Percentiles rank a stretch among this genome's conserved stretches.
These are phyloP conservation scores for Halcyon leucocephala DNA, from an alignment of 2,797 vertebrate species.

Conservation along the genomic window DNA sequence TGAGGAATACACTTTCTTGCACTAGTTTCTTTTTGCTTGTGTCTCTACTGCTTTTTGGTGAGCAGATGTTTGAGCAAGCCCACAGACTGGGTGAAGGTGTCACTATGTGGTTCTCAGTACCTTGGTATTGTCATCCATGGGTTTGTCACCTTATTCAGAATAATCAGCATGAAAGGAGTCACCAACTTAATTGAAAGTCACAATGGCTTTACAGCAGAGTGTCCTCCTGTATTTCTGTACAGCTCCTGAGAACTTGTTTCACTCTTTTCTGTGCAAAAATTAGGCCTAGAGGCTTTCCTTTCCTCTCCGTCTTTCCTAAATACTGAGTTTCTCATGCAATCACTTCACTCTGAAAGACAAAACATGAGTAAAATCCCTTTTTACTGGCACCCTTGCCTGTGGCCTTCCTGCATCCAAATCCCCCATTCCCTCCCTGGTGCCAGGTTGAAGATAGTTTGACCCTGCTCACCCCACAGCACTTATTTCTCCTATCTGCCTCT, in stretches of 20 bases:
- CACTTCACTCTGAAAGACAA: neutral
- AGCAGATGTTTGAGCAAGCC: neutral
- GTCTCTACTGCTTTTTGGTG: neutral
- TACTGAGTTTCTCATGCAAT: neutral
- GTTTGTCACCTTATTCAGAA: neutral
- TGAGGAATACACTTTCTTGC: neutral
- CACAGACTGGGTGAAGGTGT: neutral
- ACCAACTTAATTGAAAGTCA: neutral
- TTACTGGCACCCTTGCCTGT: neutral
- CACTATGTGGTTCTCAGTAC: neutral
- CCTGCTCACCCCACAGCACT: neutral
- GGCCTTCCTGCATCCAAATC: accelerated
- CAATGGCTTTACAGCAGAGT: neutral
- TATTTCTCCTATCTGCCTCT: neutral
- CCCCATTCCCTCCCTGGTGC: neutral
- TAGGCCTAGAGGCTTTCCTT: neutral
- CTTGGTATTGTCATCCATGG: neutral
- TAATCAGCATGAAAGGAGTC: neutral
- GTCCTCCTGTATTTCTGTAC: neutral
- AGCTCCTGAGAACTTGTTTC: neutral
- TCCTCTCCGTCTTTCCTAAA: neutral
- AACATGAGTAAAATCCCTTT: neutral
- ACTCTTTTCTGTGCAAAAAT: neutral
- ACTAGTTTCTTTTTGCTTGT: neutral
- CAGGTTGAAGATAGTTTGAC: neutral